phyloP scores from a whole-genome alignment of 1,140 invertebrate species.

The Drosophila orena region DNA sequence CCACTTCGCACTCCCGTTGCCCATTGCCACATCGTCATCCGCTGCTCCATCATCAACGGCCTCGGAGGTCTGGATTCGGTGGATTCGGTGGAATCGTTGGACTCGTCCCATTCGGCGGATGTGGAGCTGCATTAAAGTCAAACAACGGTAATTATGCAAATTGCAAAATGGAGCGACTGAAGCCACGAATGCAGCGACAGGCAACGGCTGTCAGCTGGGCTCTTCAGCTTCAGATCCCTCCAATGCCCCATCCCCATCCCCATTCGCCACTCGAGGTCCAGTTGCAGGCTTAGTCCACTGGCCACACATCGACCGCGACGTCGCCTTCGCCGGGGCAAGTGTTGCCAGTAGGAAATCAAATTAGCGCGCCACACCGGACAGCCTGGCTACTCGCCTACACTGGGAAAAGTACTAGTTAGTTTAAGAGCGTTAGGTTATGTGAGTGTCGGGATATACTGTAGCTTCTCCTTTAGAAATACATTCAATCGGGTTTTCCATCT shows the following conservation, averaged over 20 bases:
- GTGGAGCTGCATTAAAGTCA: constrained; percentile 73
- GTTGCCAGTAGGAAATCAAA: constrained; percentile 79
- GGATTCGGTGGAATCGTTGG: constrained; percentile 22
- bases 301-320: constrained; percentile 41
- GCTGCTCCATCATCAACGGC: not conserved
- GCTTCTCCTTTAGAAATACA: too few relatives aligned
- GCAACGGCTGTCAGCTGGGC: constrained; percentile 45
- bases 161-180: constrained; percentile 74
- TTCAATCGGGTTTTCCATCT: too few relatives aligned
- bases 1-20: constrained; percentile 4
- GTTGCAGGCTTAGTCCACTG: constrained; percentile 28
- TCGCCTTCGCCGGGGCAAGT: constrained; percentile 54
- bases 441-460: too few relatives aligned
- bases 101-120: constrained; percentile 63
- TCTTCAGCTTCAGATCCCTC: constrained; percentile 18
- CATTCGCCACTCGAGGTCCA: not conserved
- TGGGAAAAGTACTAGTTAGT: not conserved
- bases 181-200: constrained; percentile 51
- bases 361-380: constrained; percentile 69
- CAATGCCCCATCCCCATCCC: constrained; percentile 7
- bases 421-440: too few relatives aligned
- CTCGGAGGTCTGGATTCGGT: constrained; percentile 19
- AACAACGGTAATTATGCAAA: constrained; percentile 83
- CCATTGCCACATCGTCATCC: constrained; percentile 19
- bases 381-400: constrained; percentile 17